Percentiles rank a stretch among this genome's conserved stretches.
These are phyloP conservation scores for Mesoligia furuncula DNA, from an alignment of 2,888 invertebrate species.

Conservation along the genomic window DNA sequence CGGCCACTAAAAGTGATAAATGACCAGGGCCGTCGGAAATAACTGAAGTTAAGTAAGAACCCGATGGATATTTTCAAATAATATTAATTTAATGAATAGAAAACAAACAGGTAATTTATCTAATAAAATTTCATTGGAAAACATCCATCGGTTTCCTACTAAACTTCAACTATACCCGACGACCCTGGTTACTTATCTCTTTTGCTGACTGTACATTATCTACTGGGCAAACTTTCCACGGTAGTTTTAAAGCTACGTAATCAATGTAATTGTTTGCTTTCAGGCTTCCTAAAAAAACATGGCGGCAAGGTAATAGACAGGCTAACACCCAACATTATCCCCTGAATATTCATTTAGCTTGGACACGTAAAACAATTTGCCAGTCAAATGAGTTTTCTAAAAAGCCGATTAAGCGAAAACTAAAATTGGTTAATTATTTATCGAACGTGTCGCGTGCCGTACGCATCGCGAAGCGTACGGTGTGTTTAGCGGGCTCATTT, in stretches of 20 bases:
- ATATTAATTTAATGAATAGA: too few relatives aligned
- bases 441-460: slow-evolving; percentile 71
- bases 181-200: too few relatives aligned
- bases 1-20: too few relatives aligned
- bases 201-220: neutral
- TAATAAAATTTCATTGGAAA: too few relatives aligned
- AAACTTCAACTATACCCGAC: too few relatives aligned
- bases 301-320: slow-evolving; percentile 60
- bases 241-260: slow-evolving; percentile 32
- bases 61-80: too few relatives aligned
- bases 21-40: too few relatives aligned
- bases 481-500: slow-evolving; percentile 54
- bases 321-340: slow-evolving; percentile 68
- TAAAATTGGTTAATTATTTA: slow-evolving; percentile 88
- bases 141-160: too few relatives aligned
- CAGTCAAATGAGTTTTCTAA: slow-evolving; percentile 89
- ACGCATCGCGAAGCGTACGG: slow-evolving; percentile 63
- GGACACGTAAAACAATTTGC: slow-evolving; percentile 85
- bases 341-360: slow-evolving; percentile 78
- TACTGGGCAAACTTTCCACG: neutral
- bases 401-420: slow-evolving; percentile 89
- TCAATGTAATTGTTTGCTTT: slow-evolving; percentile 55
- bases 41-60: too few relatives aligned
- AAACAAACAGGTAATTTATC: too few relatives aligned
- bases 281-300: slow-evolving; percentile 67